A percentile compares a stretch with the other conserved stretches of the same genome.
These are phyloP conservation scores for Tringa solitaria DNA, from an alignment of 2,113 vertebrate genomes.

Conservation along the genomic window DNA sequence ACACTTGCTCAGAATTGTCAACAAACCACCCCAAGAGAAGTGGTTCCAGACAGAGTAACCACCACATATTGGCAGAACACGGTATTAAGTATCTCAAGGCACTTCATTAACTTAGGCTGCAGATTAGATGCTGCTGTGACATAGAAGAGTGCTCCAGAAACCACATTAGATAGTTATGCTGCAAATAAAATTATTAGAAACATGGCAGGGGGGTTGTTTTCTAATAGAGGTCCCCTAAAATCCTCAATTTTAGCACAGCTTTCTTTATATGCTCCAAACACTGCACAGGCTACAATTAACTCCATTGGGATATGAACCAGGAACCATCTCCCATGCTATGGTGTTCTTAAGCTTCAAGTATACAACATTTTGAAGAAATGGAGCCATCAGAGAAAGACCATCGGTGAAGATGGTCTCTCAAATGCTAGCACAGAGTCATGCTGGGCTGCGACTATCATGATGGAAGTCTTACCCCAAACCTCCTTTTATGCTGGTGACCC, in stretches of 20 bases:
- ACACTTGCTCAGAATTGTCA: neutral
- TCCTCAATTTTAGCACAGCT: constrained; percentile 15
- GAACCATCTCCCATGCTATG: neutral
- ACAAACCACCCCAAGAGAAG: neutral
- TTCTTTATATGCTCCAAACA: neutral
- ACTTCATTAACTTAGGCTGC: constrained; percentile 2
- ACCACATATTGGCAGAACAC: neutral
- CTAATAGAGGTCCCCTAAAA: neutral
- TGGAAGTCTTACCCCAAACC: neutral
- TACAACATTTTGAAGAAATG: neutral
- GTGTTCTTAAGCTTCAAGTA: neutral
- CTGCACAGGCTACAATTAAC: neutral
- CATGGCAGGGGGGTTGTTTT: neutral
- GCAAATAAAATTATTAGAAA: constrained; percentile 22
- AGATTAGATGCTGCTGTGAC: neutral
- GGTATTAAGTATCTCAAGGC: neutral
- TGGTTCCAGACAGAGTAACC: neutral
- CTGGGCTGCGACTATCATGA: neutral
- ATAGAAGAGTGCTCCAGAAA: neutral
- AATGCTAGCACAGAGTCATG: rapidly evolving
- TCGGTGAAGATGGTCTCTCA: neutral
- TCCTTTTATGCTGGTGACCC: neutral
- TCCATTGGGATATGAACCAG: neutral
- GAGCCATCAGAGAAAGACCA: neutral
- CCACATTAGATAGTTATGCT: neutral